Base-by-base conservation (phyloP, 2,797 vertebrate species). In the Sylvilagus floridanus region DNA sequence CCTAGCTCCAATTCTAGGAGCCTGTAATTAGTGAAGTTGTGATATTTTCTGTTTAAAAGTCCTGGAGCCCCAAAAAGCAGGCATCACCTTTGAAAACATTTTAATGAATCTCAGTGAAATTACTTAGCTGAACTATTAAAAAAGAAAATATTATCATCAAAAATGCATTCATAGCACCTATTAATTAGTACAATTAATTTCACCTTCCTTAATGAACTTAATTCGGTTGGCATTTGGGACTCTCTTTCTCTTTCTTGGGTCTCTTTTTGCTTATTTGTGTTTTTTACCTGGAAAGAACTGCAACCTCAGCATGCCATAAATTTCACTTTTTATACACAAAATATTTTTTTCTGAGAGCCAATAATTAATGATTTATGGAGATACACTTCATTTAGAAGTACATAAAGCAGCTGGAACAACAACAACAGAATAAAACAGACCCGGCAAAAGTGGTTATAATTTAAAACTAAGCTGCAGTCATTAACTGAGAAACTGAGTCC, bases 301-400 rank as follows among this genome's bases (percentile, higher is more conserved):
- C 96, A 88, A 79, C 8, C 37, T 96, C 92, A 97, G 95, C 96
- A 97, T 95, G 85, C 69, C 24, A 97, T 97, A 95, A 88, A 95
- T 95, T 97, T 93, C 90, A 87, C 14, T 84, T 96, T 93, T 95
- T 77, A 78, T 69, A 71, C 22, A 72, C 35, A 96, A 93, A 94
- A 89, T 79, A 37, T 57, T 90, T 76, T 71, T 57, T 96, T 88
- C 84, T 94, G 77, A 82, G 63, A 96, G 91, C 50, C 26, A 95
- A 84, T 75, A 84, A 47, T 96, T 90, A 94, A 89, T 96, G 95
- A 97, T 96, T 97, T 97, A 96, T 96, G 66, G 65, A 90, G 90
- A 92, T 77, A 5, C 22, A 93, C 63, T 97, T 97, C 57, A 88
- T 76, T 69, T 94, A 86, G 62, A 91, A 94, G 85, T 79, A 90